Base-by-base conservation (phyloP, 2,797 vertebrate genomes). In the Tympanoctomys barrerae region DNA sequence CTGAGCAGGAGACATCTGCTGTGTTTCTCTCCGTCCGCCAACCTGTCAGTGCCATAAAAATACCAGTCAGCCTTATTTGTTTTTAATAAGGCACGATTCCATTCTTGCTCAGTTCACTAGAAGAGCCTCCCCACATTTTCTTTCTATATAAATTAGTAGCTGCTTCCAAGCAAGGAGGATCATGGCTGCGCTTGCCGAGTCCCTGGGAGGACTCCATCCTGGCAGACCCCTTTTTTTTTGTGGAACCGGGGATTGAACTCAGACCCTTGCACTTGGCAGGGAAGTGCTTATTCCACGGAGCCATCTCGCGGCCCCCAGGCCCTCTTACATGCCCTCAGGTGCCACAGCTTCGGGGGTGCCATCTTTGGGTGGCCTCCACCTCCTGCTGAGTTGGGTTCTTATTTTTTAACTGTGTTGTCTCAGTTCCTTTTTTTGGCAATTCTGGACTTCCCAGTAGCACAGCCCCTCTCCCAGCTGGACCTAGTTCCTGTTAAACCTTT, bases 31-130 rank as follows among this genome's bases (percentile, higher is more conserved):
- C 85, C 86, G 19, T 71, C 88, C 68, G 42, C 90, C 92, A 96
- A 54, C 33, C 46, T 6, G 0, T 68, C 64, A 24, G 52, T 75
- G 52, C 93, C 59, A 33, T 82, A 66, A 81, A 7, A 68, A 62
- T 80, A 82, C 39, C 94, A 59, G 93, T 88, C 95, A 83, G 94
- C 46, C 78, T 95, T 11, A 11, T 28, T 73, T 80, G 78, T 83
- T 86, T 91, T 87, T 71, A 95, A 57, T 18, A 73, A 66, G 39
- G 46, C 62, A 33, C 16, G 13, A 36, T 84, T 95, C 71, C 59
- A 4, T 31, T 91, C 86, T 66, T 64, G 68, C 62, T 81, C 81
- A 70, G 81, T 75, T 59, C 71, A 39, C 24, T 7, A 70, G 84
- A 68, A 61, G 42, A 28, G 36, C n/a, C 57, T 57, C 89, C 68